A percentile compares a stretch with the other conserved stretches of the same genome.
These are phyloP conservation scores for Ormyrus pomaceus DNA, from an alignment of 2,888 invertebrate species.

Conservation along the genomic window DNA sequence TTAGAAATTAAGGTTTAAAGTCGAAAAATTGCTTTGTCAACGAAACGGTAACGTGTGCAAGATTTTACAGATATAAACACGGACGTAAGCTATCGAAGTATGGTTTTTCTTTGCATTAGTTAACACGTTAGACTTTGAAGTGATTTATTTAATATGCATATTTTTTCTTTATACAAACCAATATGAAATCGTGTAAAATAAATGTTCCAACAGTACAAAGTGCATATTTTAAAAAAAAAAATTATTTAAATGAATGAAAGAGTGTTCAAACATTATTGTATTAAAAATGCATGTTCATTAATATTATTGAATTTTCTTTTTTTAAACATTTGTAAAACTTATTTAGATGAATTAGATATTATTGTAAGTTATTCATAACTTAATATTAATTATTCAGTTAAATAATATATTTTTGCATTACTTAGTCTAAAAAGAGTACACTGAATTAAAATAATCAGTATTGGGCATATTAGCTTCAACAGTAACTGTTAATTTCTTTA, in stretches of 20 bases:
- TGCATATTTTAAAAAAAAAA: constrained; percentile 44
- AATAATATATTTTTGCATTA: constrained; percentile 53
- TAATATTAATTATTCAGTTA: constrained; percentile 50
- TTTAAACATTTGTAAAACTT: constrained; percentile 48
- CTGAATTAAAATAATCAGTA: constrained; percentile 53
- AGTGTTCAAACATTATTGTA: constrained; percentile 51
- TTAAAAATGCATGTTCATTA: constrained; percentile 38
- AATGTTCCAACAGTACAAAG: constrained; percentile 55
- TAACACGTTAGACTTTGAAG: constrained; percentile 35
- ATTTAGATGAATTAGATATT: constrained; percentile 49
- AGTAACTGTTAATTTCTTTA: constrained; percentile 30
- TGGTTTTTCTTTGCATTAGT: constrained; percentile 41
- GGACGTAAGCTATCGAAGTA: constrained; percentile 50
- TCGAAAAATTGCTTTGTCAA: constrained; percentile 49
- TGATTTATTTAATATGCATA: constrained; percentile 42
- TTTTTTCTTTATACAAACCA: constrained; percentile 39
- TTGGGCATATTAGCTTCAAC: constrained; percentile 42
- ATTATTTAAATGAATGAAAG: constrained; percentile 48
- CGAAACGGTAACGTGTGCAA: constrained; percentile 37
- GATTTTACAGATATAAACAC: constrained; percentile 42
- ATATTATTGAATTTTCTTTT: constrained; percentile 41
- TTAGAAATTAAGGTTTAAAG: constrained; percentile 45
- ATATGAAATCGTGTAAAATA: constrained; percentile 37
- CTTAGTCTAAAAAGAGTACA: constrained; percentile 42
- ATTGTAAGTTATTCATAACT: constrained; percentile 41